These are phyloP conservation scores for Sula dactylatra DNA, from an alignment of 2,113 vertebrate genomes.

Conservation along the genomic window DNA sequence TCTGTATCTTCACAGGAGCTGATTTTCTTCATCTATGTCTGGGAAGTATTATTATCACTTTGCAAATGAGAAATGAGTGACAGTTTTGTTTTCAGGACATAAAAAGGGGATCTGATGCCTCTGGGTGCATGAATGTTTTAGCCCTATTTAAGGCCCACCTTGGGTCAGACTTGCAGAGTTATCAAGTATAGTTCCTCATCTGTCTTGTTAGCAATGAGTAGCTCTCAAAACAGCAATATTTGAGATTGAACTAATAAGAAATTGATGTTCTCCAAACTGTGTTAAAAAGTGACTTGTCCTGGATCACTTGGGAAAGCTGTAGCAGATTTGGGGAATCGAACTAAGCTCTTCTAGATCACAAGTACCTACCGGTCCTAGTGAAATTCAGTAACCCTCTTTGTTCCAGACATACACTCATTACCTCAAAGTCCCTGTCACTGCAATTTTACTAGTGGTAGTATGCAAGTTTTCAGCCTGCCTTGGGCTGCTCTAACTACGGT, in stretches of 20 bases:
- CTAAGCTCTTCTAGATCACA: background rate
- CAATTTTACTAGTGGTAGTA: background rate
- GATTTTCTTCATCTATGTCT: background rate
- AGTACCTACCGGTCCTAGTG: background rate
- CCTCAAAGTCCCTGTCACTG: background rate
- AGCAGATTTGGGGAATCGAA: background rate
- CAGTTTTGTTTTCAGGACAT: background rate
- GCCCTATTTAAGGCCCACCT: background rate
- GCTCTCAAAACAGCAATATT: background rate
- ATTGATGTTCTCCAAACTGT: background rate
- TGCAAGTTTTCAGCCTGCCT: background rate
- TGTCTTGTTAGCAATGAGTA: background rate
- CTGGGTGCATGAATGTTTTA: background rate
- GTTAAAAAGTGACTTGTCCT: background rate
- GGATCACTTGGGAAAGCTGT: background rate
- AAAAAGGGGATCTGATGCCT: background rate
- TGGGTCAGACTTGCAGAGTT: background rate
- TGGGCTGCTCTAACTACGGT: background rate
- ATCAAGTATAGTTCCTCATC: background rate
- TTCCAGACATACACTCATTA: background rate
- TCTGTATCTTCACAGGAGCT: background rate
- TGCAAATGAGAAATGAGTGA: constrained; percentile 3
- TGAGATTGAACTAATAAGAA: background rate
- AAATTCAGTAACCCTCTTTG: background rate
- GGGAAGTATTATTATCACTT: background rate